Percentiles rank a stretch among this genome's conserved stretches.
These are phyloP conservation scores for Anastatus disparis DNA, from an alignment of 1,140 invertebrate species.

Conservation along the genomic window DNA sequence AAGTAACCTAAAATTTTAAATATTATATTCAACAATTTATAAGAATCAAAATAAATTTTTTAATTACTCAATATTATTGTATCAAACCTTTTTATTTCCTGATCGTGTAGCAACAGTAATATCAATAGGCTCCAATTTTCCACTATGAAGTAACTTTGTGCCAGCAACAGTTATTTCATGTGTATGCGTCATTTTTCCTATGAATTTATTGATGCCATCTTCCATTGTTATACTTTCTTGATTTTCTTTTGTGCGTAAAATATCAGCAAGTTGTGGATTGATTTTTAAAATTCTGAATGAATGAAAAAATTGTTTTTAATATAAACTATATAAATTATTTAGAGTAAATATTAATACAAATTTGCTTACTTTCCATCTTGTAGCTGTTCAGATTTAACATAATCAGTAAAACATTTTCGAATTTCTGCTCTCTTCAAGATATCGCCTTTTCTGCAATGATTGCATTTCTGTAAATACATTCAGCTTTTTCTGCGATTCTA, in stretches of 20 bases:
- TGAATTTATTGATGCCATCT: constrained; percentile 76
- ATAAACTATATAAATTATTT: not conserved
- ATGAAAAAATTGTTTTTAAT: not conserved
- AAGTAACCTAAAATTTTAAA: constrained; percentile 75
- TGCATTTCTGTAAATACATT: constrained; percentile 8
- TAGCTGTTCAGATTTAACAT: constrained; percentile 80
- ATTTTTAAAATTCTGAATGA: constrained; percentile 68
- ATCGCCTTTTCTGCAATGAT: constrained; percentile 78
- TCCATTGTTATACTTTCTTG: constrained; percentile 74
- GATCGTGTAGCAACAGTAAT: constrained; percentile 81
- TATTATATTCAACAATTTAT: too few species aligned
- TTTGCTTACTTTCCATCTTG: constrained; percentile 66
- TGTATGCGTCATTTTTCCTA: constrained; percentile 79
- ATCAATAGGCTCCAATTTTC: constrained; percentile 82
- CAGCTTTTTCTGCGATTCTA: not conserved
- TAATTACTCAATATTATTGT: too few species aligned
- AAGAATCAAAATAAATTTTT: too few species aligned
- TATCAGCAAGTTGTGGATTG: constrained; percentile 65
- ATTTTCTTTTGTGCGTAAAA: constrained; percentile 62
- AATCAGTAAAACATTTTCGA: constrained; percentile 78
- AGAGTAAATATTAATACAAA: constrained; percentile 5
- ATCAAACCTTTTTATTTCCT: constrained; percentile 84
- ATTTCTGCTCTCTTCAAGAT: constrained; percentile 75
- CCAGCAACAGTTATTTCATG: constrained; percentile 75
- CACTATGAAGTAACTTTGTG: constrained; percentile 72